These are phyloP conservation scores for Empis stercorea DNA, from an alignment of 2,888 invertebrate species.

Conservation along the genomic window DNA sequence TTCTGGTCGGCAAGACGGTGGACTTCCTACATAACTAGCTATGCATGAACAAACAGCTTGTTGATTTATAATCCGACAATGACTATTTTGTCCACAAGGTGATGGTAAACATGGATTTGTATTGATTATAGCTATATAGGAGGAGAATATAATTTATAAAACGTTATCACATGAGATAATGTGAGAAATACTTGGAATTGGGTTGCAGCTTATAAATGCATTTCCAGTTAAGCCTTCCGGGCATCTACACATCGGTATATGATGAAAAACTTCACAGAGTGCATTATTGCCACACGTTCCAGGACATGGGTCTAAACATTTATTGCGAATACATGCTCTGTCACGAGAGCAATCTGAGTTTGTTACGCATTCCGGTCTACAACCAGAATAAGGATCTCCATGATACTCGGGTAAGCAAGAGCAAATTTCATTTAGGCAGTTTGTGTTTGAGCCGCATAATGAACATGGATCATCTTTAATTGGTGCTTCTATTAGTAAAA, in stretches of 20 bases:
- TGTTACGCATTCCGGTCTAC: constrained; percentile 57
- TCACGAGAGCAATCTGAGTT: constrained; percentile 53
- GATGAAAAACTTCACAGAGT: constrained; percentile 56
- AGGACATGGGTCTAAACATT: constrained; percentile 57
- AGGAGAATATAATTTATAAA: background rate
- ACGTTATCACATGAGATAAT: no score
- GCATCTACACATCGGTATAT: constrained; percentile 60
- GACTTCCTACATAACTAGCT: constrained; percentile 56
- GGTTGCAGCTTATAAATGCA: constrained; percentile 47
- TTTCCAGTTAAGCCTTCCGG: constrained; percentile 58
- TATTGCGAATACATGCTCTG: constrained; percentile 53
- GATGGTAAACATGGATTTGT: constrained; percentile 52
- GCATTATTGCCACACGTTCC: constrained; percentile 58
- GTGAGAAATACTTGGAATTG: constrained; percentile 25
- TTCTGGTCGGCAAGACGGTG: constrained; percentile 67
- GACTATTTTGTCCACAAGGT: constrained; percentile 70
- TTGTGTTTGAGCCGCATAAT: constrained; percentile 67
- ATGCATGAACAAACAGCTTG: constrained; percentile 63
- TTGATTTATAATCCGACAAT: constrained; percentile 57
- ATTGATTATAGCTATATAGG: constrained; percentile 29
- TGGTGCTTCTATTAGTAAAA: constrained; percentile 26
- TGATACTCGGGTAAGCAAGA: constrained; percentile 53
- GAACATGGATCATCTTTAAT: constrained; percentile 51
- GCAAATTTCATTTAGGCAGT: constrained; percentile 54
- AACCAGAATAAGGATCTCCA: constrained; percentile 56